Base-by-base conservation (phyloP, 2,113 vertebrate genomes). In the Poeciliopsis retropinna region DNA sequence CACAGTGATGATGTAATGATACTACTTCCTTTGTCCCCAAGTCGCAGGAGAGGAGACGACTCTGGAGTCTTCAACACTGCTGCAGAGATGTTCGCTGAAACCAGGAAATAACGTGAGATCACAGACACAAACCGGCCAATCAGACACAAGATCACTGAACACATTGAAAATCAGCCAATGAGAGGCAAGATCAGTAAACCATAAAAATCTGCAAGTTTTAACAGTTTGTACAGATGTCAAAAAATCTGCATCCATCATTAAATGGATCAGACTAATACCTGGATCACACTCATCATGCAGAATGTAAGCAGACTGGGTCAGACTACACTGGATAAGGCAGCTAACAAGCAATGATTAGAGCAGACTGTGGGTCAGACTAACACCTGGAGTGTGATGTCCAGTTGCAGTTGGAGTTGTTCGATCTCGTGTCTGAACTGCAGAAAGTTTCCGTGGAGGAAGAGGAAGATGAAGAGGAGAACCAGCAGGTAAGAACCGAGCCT, bases 71-170 rank as follows among this genome's bases (percentile, higher is more conserved):
- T 95, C 95, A 0, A 95, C 95, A 4, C 65, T 97, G 67, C 89
- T 98, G 25, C 96, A 97, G 66, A 94, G 94, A 14, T 95, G 95
- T 80, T 97, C 96, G 0, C 95, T 96, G 88, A 95, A 91, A 71
- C 95, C 95, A 69, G 94, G 86, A 79, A 88, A 95, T 82, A 96
- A 97, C 82, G 98, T 98, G 89, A 12, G 2, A 12, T 13, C 72
- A 54, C 37, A 31, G 44, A 28, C 27, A 29, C 28, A 3, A 32
- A 8, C 1, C 37, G 1, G 3, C 60, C 67, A 51, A 70, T 54
- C 75, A 70, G 65, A n/a, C 5, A 3, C 0, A 10, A 10, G 22
- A 34, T n/a, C 63, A 64, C 17, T 25, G 63, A 64, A 11, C 31
- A 11, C 19, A 28, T 62, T 30, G 34, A n/a, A 3, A 51, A 27